phyloP scores from a whole-genome alignment of 1,140 invertebrate genomes.

The Aplysia californica region DNA sequence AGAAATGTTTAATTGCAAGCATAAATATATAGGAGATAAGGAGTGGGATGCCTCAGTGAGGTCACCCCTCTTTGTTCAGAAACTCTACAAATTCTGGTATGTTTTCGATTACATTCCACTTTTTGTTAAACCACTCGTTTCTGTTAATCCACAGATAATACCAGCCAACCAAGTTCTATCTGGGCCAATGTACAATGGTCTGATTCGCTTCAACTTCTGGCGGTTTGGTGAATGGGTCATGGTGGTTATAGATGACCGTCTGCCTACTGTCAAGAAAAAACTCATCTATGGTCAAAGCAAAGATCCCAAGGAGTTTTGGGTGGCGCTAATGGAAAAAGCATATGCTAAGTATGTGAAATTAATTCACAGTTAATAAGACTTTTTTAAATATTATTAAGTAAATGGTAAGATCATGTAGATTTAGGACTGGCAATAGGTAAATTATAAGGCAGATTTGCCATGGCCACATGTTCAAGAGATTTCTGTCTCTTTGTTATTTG shows the following conservation, averaged over 20 bases:
- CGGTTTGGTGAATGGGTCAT: constrained; percentile 82
- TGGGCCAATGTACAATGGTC: constrained; percentile 47
- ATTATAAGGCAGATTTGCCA: background rate
- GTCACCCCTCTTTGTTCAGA: no score
- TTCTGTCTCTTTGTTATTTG: no score
- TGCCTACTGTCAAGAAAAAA: constrained; percentile 70
- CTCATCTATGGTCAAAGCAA: constrained; percentile 57
- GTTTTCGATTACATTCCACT: no score
- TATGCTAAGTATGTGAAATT: constrained; percentile 58
- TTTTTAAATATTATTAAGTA: no score
- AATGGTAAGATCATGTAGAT: background rate
- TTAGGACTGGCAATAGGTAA: background rate
- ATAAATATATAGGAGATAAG: no score
- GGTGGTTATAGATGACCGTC: constrained; percentile 79
- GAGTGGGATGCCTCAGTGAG: no score
- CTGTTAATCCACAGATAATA: constrained; percentile 68
- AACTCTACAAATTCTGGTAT: no score
- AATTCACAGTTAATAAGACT: no score
- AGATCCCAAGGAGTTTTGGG: constrained; percentile 85
- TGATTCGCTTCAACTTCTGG: constrained; percentile 80
- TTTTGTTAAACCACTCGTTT: no score
- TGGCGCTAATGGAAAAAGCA: constrained; percentile 96
- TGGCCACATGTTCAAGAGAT: background rate
- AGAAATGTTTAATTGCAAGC: no score
- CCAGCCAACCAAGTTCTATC: constrained; percentile 44